Evolutionary conservation across 2,888 invertebrate genomes (phyloP).

Genomic region (Cremastinae sp.): DNA sequence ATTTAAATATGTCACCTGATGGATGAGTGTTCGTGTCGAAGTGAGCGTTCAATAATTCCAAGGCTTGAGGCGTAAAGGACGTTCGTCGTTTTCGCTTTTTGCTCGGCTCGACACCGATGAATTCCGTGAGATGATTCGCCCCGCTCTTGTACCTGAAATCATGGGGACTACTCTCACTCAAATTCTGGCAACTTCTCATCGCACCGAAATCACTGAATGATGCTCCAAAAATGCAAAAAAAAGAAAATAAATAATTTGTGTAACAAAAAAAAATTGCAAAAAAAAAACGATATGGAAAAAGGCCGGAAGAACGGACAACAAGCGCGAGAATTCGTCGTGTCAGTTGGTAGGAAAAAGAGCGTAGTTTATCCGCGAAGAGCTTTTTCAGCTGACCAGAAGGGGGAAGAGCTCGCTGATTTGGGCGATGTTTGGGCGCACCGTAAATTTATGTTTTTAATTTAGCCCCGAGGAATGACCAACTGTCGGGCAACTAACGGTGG

Average conservation of each 20-base stretch:
- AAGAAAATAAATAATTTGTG: not conserved
- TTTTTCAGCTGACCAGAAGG: not conserved
- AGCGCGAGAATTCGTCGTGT: not conserved
- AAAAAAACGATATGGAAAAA: not conserved
- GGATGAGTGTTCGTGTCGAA: slow-evolving; percentile 99
- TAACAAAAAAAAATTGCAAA: not conserved
- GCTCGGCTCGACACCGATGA: slow-evolving; percentile 97
- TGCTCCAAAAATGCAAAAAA: not conserved
- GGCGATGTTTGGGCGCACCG: slow-evolving; percentile 37
- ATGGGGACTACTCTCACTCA: slow-evolving; percentile 77
- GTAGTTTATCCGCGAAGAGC: not conserved
- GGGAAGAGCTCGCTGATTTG: not conserved
- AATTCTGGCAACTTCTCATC: slow-evolving; percentile 71
- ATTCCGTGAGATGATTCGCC: slow-evolving; percentile 96
- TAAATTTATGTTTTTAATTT: slow-evolving; percentile 80
- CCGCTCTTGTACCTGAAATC: slow-evolving; percentile 93
- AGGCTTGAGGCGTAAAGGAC: slow-evolving; percentile 97
- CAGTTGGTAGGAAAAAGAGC: not conserved
- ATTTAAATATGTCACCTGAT: slow-evolving; percentile 86
- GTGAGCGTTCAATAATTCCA: slow-evolving; percentile 96
- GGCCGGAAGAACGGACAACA: not conserved
- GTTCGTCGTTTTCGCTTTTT: slow-evolving; percentile 98
- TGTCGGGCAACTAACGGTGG: slow-evolving; percentile 68
- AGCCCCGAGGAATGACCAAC: slow-evolving; percentile 78
- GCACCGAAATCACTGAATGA: slow-evolving; percentile 2